Percentiles rank a stretch among this genome's conserved stretches.
These are phyloP conservation scores for Perdita meconis DNA, from an alignment of 2,888 invertebrate species.

Conservation along the genomic window DNA sequence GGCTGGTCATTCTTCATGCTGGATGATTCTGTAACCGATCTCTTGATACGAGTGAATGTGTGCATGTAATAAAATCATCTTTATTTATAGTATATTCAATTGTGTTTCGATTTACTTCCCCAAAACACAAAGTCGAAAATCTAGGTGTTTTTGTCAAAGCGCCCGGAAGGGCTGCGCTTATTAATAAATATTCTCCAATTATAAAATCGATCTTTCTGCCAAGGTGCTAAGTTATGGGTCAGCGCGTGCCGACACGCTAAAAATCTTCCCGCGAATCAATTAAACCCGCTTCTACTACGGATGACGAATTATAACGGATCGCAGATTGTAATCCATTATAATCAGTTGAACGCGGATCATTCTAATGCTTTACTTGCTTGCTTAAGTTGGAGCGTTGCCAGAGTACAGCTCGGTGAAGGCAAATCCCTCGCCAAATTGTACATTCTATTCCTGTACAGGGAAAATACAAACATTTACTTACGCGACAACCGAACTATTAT, in stretches of 20 bases:
- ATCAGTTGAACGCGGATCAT: conserved; percentile 41
- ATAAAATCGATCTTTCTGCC: conserved; percentile 5
- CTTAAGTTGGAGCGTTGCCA: conserved; percentile 54
- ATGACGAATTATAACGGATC: conserved; percentile 50
- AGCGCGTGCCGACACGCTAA: background rate
- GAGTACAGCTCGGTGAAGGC: conserved; percentile 44
- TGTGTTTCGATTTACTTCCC: background rate
- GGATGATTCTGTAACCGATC: conserved; percentile 51
- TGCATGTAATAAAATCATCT: conserved; percentile 66
- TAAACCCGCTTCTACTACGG: conserved; percentile 12
- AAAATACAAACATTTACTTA: conserved; percentile 56
- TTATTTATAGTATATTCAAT: conserved; percentile 67
- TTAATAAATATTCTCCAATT: conserved; percentile 9
- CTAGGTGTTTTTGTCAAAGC: background rate
- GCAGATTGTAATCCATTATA: conserved; percentile 60
- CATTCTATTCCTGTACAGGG: conserved; percentile 57
- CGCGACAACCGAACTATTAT: conserved; percentile 15
- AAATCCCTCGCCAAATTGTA: conserved; percentile 57
- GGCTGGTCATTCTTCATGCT: conserved; percentile 42
- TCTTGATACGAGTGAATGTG: conserved; percentile 73
- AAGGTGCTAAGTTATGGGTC: background rate
- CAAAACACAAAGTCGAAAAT: too few relatives aligned
- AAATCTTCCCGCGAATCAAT: conserved; percentile 29
- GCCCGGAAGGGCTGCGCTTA: background rate
- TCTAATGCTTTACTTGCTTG: conserved; percentile 62